Conservation (phyloP, 37 sponge, comb jelly and placozoan genomes). For the Crambe crambe region DNA sequence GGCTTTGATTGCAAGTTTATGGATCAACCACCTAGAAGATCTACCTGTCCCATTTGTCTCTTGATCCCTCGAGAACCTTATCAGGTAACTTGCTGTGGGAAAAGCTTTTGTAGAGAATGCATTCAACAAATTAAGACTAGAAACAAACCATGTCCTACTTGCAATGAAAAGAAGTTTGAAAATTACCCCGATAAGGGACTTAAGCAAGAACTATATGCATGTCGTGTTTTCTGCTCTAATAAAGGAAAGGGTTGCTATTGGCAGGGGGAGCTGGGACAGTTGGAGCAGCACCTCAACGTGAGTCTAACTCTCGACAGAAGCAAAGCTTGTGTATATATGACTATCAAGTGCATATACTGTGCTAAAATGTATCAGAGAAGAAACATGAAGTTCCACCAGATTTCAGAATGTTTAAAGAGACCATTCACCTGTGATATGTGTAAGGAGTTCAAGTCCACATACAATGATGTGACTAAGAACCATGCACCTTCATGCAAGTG, state of each 20-base stretch:
- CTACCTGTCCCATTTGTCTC: conserved; percentile 21
- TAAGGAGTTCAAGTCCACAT: neutral
- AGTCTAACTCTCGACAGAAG: neutral
- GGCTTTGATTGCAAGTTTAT: neutral
- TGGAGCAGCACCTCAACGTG: conserved; percentile 5
- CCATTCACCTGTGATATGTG: conserved; percentile 37
- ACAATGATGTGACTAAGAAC: conserved; percentile 19
- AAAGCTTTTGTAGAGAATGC: neutral
- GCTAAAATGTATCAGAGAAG: neutral
- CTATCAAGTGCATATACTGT: neutral
- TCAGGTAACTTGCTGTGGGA: conserved; percentile 4
- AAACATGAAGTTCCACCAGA: neutral
- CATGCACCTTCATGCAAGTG: conserved; percentile 17
- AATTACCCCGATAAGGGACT: conserved; percentile 7
- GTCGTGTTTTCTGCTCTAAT: neutral
- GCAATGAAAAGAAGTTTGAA: neutral
- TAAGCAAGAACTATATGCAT: neutral
- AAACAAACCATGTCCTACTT: conserved; percentile 12
- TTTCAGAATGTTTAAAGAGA: neutral
- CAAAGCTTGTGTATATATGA: neutral
- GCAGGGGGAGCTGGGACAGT: conserved; percentile 8
- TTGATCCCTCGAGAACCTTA: neutral
- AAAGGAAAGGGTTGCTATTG: conserved; percentile 9
- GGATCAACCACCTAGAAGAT: conserved; percentile 11
- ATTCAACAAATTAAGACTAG: neutral